Evolutionary conservation across 2,888 invertebrate species (phyloP), one percentile per base, ranked within the genome.

Genomic region (Parnassius smintheus): DNA sequence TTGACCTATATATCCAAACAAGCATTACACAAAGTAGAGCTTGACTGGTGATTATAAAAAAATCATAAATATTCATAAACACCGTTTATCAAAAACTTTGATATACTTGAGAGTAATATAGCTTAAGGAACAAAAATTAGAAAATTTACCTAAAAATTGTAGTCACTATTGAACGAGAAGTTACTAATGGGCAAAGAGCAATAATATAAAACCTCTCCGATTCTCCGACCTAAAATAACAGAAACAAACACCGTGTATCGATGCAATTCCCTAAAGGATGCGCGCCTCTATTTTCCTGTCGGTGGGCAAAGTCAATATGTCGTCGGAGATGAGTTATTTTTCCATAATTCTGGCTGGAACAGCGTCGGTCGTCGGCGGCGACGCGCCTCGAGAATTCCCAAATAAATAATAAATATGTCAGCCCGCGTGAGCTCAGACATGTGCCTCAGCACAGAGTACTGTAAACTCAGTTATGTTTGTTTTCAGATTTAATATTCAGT

Each of bases 331-430:
- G 87, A 89, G 88, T 89, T 90, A 88, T 89, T 88, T 88, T 86
- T 86, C 86, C 87, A 86, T 88, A 87, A 86, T 85, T 85, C 86
- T 75, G 78, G 72, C 74, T 61, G 61, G 62, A 59, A 64, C 69
- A 66, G 42, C 60, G 63, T 48, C 68, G 67, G 59, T 61, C 66
- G 59, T 59, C 65, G 70, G 67, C 66, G 70, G 67, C 54, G 67
- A 70, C 70, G 70, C 70, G 79, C 79, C 76, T 66, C 73, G 77
- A 75, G 85, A 83, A 89, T 88, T 89, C 88, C 87, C 90, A 88
- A 90, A 91, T 89, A 91, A 89, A 90, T 91, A 91, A 91, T 91
- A 91, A 90, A 91, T 91, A 86, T 81, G 81, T 86, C 88, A 83
- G 76, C 76, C 76, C 70, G 62, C 62, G 64, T 65, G 70, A 70